A percentile compares a stretch with the other conserved stretches of the same genome.
phyloP scores from a whole-genome alignment of 2,888 invertebrate species.

The Pollenia labialis region DNA sequence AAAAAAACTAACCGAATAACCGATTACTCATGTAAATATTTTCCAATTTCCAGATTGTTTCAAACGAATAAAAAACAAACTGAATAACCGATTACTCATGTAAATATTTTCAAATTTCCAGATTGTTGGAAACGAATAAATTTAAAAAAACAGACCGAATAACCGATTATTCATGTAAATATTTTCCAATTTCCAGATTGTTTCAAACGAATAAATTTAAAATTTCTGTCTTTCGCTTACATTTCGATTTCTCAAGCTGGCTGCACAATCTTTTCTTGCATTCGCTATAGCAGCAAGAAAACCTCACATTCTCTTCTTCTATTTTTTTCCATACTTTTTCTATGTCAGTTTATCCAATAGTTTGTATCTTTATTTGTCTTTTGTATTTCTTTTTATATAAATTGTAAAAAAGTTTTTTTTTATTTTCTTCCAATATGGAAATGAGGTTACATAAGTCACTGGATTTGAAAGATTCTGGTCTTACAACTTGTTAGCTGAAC shows the following conservation, averaged over 20 bases:
- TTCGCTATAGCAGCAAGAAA: neutral
- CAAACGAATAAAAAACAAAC: no score
- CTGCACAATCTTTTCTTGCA: neutral
- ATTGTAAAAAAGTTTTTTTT: neutral
- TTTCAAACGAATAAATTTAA: no score
- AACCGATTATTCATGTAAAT: no score
- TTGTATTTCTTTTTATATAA: slow-evolving; percentile 3
- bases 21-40: neutral
- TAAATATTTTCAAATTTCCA: no score
- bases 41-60: no score
- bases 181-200: no score
- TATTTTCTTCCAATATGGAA: slow-evolving; percentile 67
- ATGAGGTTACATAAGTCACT: slow-evolving; percentile 72
- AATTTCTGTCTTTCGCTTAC: neutral
- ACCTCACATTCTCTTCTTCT: slow-evolving; percentile 30
- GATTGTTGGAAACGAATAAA: neutral
- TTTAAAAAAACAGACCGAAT: neutral
- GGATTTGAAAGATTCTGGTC: slow-evolving; percentile 72
- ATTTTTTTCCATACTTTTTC: slow-evolving; percentile 48
- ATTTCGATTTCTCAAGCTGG: neutral
- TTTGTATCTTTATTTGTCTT: slow-evolving; percentile 13
- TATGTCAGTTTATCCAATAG: slow-evolving; percentile 11
- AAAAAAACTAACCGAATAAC: no score
- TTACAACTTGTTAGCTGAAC: slow-evolving; percentile 66
- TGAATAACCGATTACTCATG: no score